These are phyloP conservation scores for Percopsis omiscomaycus DNA, from an alignment of 2,797 vertebrate genomes.

Conservation along the genomic window DNA sequence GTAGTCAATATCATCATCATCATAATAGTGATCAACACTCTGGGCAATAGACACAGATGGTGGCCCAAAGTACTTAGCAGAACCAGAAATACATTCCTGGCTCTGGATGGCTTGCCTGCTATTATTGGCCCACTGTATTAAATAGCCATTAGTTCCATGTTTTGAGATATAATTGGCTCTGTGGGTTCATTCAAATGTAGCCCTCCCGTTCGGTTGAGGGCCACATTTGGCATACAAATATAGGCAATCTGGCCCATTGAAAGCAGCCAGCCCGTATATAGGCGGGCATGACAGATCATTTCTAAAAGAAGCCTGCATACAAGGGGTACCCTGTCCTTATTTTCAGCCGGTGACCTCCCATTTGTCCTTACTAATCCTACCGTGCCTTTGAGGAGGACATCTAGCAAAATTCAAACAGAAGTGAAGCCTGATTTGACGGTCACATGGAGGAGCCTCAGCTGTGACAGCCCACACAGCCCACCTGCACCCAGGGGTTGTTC, in stretches of 20 bases:
- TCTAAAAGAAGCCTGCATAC: slow-evolving; percentile 21
- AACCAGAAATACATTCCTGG: slow-evolving; percentile 44
- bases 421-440: slow-evolving; percentile 14
- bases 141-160: slow-evolving; percentile 59
- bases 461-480: slow-evolving; percentile 27
- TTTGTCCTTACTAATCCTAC: slow-evolving; percentile 47
- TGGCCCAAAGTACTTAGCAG: slow-evolving; percentile 41
- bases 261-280: slow-evolving; percentile 13
- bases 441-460: slow-evolving; percentile 28
- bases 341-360: slow-evolving; percentile 42
- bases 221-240: slow-evolving; percentile 5
- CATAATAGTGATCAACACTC: slow-evolving; percentile 7
- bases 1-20: slow-evolving; percentile 55
- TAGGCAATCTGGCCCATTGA: slow-evolving; percentile 9
- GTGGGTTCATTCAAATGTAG: slow-evolving; percentile 39
- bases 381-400: slow-evolving; percentile 36
- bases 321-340: slow-evolving; percentile 20
- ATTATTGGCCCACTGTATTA: slow-evolving; percentile 50
- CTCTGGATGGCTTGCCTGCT: slow-evolving; percentile 29
- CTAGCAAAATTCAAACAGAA: slow-evolving; percentile 30
- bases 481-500: slow-evolving; percentile 24
- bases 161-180: slow-evolving; percentile 42
- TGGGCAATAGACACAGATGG: slow-evolving; percentile 55
- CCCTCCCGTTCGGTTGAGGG: slow-evolving; percentile 40
- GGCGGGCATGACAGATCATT: slow-evolving; percentile 11